Evolutionary conservation across 2,888 invertebrate species (phyloP).

Genomic region (Sarcophaga subvicina): DNA sequence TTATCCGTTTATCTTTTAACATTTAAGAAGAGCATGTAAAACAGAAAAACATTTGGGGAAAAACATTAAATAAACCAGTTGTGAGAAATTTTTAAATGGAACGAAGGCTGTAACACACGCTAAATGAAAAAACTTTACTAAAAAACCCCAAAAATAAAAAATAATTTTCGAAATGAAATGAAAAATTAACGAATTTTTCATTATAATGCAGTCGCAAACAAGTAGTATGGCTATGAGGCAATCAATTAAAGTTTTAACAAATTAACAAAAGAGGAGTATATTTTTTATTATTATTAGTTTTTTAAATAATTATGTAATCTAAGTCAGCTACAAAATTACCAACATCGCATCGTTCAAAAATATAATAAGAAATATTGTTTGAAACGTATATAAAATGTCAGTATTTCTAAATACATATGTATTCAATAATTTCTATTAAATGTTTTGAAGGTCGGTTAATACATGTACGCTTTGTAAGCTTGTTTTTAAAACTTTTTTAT

Average conservation of each 20-base stretch:
- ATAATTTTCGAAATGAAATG: not conserved
- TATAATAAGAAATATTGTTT: not conserved
- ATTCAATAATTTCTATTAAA: not conserved
- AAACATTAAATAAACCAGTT: conserved; percentile 25
- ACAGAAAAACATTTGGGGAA: not conserved
- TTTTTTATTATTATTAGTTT: not conserved
- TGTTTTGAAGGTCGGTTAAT: not conserved
- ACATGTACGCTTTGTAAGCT: not conserved
- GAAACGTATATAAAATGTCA: too few species aligned
- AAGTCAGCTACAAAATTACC: not conserved
- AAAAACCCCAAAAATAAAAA: not conserved
- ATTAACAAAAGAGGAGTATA: not conserved
- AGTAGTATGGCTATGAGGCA: not conserved
- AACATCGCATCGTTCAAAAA: not conserved
- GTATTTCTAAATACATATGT: not conserved
- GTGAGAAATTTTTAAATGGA: conserved; percentile 3
- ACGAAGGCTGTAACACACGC: conserved; percentile 2
- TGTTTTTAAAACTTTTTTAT: not conserved
- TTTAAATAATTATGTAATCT: not conserved
- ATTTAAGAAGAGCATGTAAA: not conserved
- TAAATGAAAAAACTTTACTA: not conserved
- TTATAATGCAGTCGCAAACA: conserved; percentile 7
- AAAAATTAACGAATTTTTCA: conserved; percentile 29
- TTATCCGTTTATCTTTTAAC: too few species aligned
- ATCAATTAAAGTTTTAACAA: not conserved